Conservation (phyloP, 2,113 vertebrate genomes). For the Tragelaphus buxtoni region DNA sequence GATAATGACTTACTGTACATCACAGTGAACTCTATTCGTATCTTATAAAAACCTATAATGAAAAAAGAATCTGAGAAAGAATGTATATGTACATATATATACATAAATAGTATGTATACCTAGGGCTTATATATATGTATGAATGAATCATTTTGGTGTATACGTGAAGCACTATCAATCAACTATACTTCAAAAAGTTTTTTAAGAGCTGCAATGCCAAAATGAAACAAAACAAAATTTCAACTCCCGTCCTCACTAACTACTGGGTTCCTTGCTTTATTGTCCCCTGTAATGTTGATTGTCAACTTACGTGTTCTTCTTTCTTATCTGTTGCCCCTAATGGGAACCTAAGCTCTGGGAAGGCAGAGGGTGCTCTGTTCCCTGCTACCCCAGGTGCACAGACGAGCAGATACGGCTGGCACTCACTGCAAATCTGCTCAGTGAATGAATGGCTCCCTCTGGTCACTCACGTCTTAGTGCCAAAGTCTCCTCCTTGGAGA, state of each 20-base stretch:
- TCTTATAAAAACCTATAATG: background rate
- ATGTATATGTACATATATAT: background rate
- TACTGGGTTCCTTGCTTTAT: background rate
- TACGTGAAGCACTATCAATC: background rate
- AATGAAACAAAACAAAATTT: background rate
- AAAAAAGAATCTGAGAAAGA: background rate
- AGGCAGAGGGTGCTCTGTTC: background rate
- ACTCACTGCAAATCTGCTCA: background rate
- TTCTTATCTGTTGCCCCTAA: background rate
- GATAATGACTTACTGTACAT: background rate
- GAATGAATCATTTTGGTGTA: background rate
- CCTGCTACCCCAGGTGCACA: fast-evolving
- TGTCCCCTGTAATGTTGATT: background rate
- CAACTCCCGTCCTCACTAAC: background rate
- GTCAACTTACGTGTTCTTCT: background rate
- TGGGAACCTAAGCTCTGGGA: background rate
- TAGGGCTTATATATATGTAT: background rate
- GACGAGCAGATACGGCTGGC: background rate
- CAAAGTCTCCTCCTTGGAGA: background rate
- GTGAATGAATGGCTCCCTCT: background rate
- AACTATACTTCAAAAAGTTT: background rate
- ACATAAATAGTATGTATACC: background rate
- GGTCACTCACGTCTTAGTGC: background rate
- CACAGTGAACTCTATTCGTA: background rate
- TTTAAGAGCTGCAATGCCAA: background rate